Evolutionary conservation across 2,113 vertebrate genomes (phyloP).

Genomic region (Callospermophilus lateralis): DNA sequence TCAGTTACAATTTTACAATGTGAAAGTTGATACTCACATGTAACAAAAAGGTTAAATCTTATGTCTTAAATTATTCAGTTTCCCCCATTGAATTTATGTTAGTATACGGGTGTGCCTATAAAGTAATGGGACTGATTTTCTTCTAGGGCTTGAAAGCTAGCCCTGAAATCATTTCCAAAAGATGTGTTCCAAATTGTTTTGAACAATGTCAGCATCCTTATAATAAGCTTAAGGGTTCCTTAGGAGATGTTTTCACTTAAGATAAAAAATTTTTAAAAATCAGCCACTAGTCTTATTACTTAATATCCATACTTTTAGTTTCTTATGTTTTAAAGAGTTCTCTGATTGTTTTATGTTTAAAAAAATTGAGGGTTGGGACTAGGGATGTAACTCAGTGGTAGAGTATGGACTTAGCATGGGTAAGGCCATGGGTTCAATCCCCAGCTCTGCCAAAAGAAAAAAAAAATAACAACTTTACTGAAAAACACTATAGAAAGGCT

Average conservation of each 20-base stretch:
- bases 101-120: conserved; percentile 44
- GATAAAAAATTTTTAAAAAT: neutral
- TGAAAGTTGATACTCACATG: conserved; percentile 48
- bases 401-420: too few relatives aligned
- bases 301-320: conserved; percentile 41
- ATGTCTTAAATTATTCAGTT: conserved; percentile 77
- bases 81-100: conserved; percentile 75
- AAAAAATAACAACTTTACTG: neutral
- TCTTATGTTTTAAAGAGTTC: conserved; percentile 56
- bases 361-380: neutral
- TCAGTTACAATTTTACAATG: conserved; percentile 73
- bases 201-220: conserved; percentile 54
- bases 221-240: conserved; percentile 35
- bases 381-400: neutral
- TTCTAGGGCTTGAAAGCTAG: neutral
- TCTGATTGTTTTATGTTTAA: neutral
- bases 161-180: conserved; percentile 45
- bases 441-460: too few relatives aligned
- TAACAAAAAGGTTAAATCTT: conserved; percentile 74
- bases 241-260: conserved; percentile 42
- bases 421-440: too few relatives aligned
- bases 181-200: conserved; percentile 55
- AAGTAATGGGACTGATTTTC: conserved; percentile 44
- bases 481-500: neutral
- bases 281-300: conserved; percentile 12